Percentiles rank a stretch among this genome's conserved stretches.
These are phyloP conservation scores for Napeogenes inachia DNA, from an alignment of 2,888 invertebrate species.

Conservation along the genomic window DNA sequence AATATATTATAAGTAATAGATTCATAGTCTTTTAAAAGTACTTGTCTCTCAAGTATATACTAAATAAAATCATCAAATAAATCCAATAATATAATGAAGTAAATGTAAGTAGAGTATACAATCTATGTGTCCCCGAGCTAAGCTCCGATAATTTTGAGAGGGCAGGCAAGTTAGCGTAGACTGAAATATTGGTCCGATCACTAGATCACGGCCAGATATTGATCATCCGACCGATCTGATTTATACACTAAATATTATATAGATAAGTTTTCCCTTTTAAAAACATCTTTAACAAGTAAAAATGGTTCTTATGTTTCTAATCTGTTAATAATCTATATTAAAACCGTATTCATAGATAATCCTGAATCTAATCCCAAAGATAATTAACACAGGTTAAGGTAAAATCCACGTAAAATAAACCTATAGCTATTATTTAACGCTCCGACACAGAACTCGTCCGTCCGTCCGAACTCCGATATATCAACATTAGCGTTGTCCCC, in stretches of 20 bases:
- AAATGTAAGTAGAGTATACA: constrained; percentile 42
- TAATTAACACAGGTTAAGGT: background rate
- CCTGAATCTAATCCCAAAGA: background rate
- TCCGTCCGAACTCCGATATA: constrained; percentile 73
- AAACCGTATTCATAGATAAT: too few species aligned
- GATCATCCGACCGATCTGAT: constrained; percentile 41
- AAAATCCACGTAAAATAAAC: background rate
- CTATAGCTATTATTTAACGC: constrained; percentile 47
- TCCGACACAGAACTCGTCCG: constrained; percentile 51
- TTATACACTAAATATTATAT: constrained; percentile 12
- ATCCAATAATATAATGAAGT: too few species aligned
- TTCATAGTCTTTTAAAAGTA: background rate
- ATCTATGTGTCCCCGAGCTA: constrained; percentile 33
- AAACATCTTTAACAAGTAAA: background rate
- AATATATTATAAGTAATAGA: background rate
- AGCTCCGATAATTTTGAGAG: constrained; percentile 64
- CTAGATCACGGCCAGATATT: constrained; percentile 63
- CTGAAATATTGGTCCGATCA: constrained; percentile 66
- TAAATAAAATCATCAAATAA: background rate
- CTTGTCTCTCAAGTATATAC: background rate
- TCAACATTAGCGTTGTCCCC: constrained; percentile 73
- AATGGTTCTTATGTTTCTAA: too few species aligned
- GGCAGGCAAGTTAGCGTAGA: constrained; percentile 59
- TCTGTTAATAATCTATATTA: too few species aligned
- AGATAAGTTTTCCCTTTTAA: too few species aligned